Evolutionary conservation across 1,140 invertebrate genomes (phyloP).

Genomic region (Eriocheir sinensis): DNA sequence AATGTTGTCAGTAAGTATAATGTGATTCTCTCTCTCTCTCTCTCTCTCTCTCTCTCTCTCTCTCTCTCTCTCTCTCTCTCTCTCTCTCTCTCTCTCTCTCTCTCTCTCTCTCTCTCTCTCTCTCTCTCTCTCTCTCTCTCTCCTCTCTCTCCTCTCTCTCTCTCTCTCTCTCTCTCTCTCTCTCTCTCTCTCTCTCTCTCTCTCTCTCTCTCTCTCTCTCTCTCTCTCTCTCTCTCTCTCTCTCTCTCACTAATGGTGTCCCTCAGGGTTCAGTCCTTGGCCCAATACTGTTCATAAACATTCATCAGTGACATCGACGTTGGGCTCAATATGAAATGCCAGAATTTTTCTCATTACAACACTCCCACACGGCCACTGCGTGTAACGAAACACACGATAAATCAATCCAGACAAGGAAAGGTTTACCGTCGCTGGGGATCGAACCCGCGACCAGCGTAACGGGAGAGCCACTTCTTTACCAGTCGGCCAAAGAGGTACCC

Average conservation of each 20-base stretch:
- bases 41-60: not conserved
- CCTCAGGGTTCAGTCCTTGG: too few species aligned
- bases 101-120: not conserved
- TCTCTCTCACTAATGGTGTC: too few species aligned
- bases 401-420: too few species aligned
- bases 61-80: conserved; percentile 5
- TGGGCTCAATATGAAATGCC: not conserved
- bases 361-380: too few species aligned
- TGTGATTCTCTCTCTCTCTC: not conserved
- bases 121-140: not conserved
- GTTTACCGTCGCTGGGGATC: too few species aligned
- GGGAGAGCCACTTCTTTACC: too few species aligned
- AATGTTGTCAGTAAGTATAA: conserved; percentile 90
- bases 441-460: too few species aligned
- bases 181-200: conserved; percentile 2
- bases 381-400: too few species aligned
- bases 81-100: not conserved
- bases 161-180: conserved; percentile 1
- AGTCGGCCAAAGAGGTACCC: too few species aligned
- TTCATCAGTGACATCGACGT: not conserved
- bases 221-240: conserved; percentile 8
- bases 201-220: conserved; percentile 11
- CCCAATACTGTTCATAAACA: not conserved
- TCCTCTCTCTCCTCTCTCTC: not conserved
- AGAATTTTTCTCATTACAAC: too few species aligned